These are phyloP conservation scores for Nephrotoma guestfalica DNA, from an alignment of 2,888 invertebrate genomes.

Conservation along the genomic window DNA sequence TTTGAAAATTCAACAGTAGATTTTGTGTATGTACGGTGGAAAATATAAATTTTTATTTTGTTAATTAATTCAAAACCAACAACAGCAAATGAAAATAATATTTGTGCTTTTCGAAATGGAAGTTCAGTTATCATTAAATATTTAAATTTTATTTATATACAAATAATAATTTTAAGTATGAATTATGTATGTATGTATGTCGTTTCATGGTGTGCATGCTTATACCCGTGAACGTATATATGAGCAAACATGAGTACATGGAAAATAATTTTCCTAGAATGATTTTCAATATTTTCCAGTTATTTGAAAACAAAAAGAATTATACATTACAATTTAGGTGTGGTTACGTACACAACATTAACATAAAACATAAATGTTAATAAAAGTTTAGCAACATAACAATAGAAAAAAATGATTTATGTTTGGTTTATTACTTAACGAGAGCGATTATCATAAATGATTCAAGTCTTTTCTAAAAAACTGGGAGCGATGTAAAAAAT, in stretches of 20 bases:
- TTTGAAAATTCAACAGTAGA: no score
- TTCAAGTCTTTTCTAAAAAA: no score
- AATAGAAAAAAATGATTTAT: not conserved
- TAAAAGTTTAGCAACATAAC: not conserved
- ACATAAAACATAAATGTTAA: not conserved
- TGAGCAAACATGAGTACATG: no score
- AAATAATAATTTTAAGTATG: not conserved
- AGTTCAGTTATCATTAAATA: not conserved
- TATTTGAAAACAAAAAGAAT: not conserved
- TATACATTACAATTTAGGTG: not conserved
- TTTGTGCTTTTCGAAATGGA: not conserved
- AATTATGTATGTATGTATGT: not conserved
- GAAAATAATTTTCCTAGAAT: not conserved
- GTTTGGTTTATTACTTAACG: not conserved
- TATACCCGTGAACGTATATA: not conserved
- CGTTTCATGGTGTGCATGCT: not conserved
- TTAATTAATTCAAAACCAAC: not conserved
- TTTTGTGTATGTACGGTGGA: not conserved
- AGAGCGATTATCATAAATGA: no score
- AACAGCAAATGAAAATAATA: not conserved
- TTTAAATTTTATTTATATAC: not conserved
- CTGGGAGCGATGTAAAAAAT: no score
- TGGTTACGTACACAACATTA: not conserved
- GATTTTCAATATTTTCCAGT: not conserved
- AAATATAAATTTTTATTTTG: not conserved